Base-by-base conservation (phyloP, 2,888 invertebrate species). In the Caenorhabditis sulstoni region DNA sequence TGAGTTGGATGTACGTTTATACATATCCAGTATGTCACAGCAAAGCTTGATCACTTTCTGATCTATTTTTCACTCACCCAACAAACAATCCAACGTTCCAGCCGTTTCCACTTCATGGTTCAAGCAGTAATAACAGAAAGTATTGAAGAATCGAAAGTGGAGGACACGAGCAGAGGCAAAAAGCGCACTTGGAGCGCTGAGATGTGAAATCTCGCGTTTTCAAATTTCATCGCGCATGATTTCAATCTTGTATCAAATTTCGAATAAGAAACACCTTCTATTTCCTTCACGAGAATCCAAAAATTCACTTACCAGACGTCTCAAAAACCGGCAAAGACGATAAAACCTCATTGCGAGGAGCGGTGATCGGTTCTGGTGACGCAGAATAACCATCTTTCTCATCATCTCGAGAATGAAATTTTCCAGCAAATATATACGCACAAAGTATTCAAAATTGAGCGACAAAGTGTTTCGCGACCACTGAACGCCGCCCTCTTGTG, bases 401-500 rank as follows among this genome's bases (percentile, higher is more conserved):
- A 49, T 41, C 29, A 29, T 29, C 29, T 29, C 29, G 71, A 18
- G 39, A 62, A 71, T 71, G 62, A 35, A 62, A 71, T 62, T 50
- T 29, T 53, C 14, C 23, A 53, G 61, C 22, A 53, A 61, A 61
- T 59, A 68, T 50, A 70, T 45, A 49, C 44, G 71, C 35, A 49
- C 64, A 50, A 22, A 23, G 62, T 62, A 62, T 64, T 62, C 55
- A 55, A 49, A 71, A 58, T 47, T 37, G 58, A 16, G 29, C 29
- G 4, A 11, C 18, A 50, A 41, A 39, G 16, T 23, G 16, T 67
- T 58, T 55, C 37, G 12, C 41, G 14, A 3, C 37, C 45, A 50
- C 45, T 45, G 73, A 73, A 73, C 64, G 73, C n/a, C n/a, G n/a
- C 73, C 73, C 73, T 64, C 73, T 62, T 57, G 55, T 73, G 64